These are phyloP conservation scores for Dendroctonus ponderosae DNA, from an alignment of 1,140 invertebrate species.

Conservation along the genomic window DNA sequence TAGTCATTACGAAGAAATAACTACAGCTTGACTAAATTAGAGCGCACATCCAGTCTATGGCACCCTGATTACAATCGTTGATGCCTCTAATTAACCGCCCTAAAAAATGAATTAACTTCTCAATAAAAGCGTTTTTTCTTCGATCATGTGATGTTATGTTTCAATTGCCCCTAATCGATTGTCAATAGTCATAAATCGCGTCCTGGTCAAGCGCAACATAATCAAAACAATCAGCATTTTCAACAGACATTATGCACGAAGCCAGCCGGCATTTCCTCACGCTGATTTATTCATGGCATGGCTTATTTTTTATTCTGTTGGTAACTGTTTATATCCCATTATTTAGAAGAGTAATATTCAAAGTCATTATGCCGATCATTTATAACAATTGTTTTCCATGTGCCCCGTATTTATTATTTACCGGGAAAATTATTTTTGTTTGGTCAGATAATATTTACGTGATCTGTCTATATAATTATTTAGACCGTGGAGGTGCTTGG, in stretches of 20 bases:
- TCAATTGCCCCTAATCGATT: no score
- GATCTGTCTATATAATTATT: no score
- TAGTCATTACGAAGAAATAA: no score
- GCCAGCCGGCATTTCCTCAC: conserved; percentile 16
- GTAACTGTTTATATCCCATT: conserved; percentile 19
- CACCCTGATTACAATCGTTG: no score
- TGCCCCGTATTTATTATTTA: conserved; percentile 16
- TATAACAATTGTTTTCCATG: conserved; percentile 15
- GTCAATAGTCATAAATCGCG: neutral
- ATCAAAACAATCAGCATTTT: conserved; percentile 9
- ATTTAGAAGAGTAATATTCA: conserved; percentile 14
- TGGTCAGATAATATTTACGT: no score
- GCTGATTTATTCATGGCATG: conserved; percentile 12
- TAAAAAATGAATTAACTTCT: no score
- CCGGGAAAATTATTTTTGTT: neutral
- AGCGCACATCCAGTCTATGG: no score
- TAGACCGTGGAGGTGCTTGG: no score
- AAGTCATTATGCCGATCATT: conserved; percentile 17
- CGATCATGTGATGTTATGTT: no score
- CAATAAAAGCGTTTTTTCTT: no score
- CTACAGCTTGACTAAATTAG: no score
- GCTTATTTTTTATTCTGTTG: conserved; percentile 19
- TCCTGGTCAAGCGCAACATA: neutral
- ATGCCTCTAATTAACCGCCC: no score
- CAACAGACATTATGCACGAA: conserved; percentile 13